Base-by-base conservation (phyloP, 2,797 vertebrate genomes). In the Danio tinwini region DNA sequence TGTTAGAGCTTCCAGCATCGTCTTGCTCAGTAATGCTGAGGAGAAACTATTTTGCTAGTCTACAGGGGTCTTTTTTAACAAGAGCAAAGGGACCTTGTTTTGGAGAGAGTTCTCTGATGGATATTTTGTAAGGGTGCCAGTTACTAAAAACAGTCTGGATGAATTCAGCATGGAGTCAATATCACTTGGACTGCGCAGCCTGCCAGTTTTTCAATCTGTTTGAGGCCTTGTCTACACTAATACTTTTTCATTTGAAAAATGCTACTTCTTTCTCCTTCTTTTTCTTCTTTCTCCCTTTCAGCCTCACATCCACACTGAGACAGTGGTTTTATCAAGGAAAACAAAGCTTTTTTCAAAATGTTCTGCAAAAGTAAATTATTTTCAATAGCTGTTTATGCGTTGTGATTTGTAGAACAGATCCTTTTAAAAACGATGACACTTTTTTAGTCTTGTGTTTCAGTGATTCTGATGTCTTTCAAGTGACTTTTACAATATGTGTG, bases 61-160 rank as follows among this genome's bases (percentile, higher is more conserved):
- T 72, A 74, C 63, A 42, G 76, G 76, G 75, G 65, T 74, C 52
- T 62, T 53, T 73, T 78, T 80, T 83, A 84, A 84, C 78, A 82
- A 87, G 80, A 72, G 62, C 81, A 76, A 7, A 50, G 56, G 70
- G 72, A 47, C 50, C 56, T 50, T 47, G 65, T 13, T n/a, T 42
- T 72, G n/a, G 62, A 53, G n/a, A 50, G 44, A 49, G 40, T 50
- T 40, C 74, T 39, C 16, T 67, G 45, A 68, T 16, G 47, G 44
- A 21, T 67, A 74, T 19, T 74, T 68, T 73, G 47, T 61, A 52
- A 47, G 37, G 62, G 21, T 47, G 45, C 49, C 67, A 59, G 63
- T 55, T 67, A 45, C 55, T 16, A 53, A 39, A 61, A 78, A 16
- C 50, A 56, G 61, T 55, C 74, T 55, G 50, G 6, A 67, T 42